These are phyloP conservation scores for Melanogrammus aeglefinus DNA, from an alignment of 2,797 vertebrate species.

Conservation along the genomic window DNA sequence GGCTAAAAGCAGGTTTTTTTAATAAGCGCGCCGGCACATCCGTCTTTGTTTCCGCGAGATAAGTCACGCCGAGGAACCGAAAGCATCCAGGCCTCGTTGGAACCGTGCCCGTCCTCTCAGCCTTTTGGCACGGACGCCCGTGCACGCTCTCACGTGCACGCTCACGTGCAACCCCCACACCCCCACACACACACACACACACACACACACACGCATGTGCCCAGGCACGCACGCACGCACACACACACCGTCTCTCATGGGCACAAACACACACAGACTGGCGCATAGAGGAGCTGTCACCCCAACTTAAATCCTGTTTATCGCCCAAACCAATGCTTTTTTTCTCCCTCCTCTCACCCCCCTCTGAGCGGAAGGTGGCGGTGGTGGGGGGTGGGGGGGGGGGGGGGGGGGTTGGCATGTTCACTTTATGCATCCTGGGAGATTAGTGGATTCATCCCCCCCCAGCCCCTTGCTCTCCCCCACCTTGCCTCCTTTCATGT, in stretches of 20 bases:
- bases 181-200: too few species aligned
- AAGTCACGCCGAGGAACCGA: slow-evolving; percentile 66
- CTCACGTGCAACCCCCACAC: too few species aligned
- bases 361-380: neutral
- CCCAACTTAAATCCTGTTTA: slow-evolving; percentile 77
- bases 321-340: slow-evolving; percentile 70
- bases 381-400: slow-evolving; percentile 46
- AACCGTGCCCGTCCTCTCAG: slow-evolving; percentile 70
- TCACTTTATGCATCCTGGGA: slow-evolving; percentile 77
- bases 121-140: slow-evolving; percentile 47
- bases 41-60: slow-evolving; percentile 80
- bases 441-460: slow-evolving; percentile 76
- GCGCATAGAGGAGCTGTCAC: slow-evolving; percentile 71
- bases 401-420: slow-evolving; percentile 73
- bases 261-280: slow-evolving; percentile 43
- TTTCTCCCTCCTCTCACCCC: slow-evolving; percentile 41
- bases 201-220: too few species aligned
- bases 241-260: slow-evolving; percentile 8
- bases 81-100: slow-evolving; percentile 70
- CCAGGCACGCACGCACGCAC: too few species aligned
- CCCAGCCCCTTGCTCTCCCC: slow-evolving; percentile 58
- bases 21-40: slow-evolving; percentile 78
- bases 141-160: too few species aligned
- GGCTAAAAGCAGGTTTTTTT: slow-evolving; percentile 75
- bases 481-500: slow-evolving; percentile 68